Base-by-base conservation (phyloP, 2,888 invertebrate genomes). In the Xestia sexstrigata region DNA sequence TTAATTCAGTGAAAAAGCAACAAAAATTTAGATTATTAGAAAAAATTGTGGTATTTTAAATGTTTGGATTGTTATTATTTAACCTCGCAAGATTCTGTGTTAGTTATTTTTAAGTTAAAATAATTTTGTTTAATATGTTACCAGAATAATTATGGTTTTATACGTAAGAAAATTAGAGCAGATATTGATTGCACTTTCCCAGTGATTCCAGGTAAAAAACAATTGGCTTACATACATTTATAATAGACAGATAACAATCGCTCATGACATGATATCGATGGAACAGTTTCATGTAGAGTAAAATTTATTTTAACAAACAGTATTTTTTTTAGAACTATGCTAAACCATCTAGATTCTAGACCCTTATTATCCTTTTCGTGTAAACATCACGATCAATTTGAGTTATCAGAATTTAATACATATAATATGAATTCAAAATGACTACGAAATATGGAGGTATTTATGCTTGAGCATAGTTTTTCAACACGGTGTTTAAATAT, bases 1-100 rank as follows among this genome's bases (percentile, higher is more conserved):
- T 42, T 66, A 60, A 79, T 45, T 20, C 23, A 39, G 58, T 75
- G 63, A 60, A 45, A 35, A 72, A 58, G 9, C 35, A 52, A 23
- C 9, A 60, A 60, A 67, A 66, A 42, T 42, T 58, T 63, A 13
- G 30, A 42, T n/a, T 4, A 30, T 26, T 6, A 65, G n/a, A 15
- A n/a, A n/a, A 65, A 17, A 23, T 11, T 11, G 65, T 65, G 23
- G 9, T 76, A n/a, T 70, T 69, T 39, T 6, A 13, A 60, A 9
- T 62, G 23, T 35, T 66, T 42, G 39, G 42, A 55, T 49, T 77
- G 66, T 77, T 82, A 70, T 70, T 68, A 45, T 52, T 58, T 71
- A 82, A 63, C 71, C 80, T 81, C 80, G 82, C 80, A 81, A 77
- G 49, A 35, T 67, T 60, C 70, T 77, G 82, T 82, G 77, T 82